Conservation (phyloP, 2,888 invertebrate species). For the Lapara coniferarum region DNA sequence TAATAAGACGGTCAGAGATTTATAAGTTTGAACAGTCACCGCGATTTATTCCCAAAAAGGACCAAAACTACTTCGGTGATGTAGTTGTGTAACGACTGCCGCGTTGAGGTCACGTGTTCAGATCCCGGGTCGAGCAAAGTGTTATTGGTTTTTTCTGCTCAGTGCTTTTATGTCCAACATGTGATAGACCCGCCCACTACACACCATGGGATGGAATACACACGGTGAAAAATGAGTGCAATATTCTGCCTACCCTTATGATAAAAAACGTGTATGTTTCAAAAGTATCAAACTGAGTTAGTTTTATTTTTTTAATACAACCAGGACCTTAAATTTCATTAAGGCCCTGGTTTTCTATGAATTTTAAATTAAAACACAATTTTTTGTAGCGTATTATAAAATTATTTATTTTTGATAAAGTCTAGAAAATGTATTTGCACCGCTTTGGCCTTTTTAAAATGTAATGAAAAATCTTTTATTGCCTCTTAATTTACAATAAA, state of each 20-base stretch:
- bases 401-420: background rate
- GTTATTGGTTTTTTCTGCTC: background rate
- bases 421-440: background rate
- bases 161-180: background rate
- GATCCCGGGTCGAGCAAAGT: too few species aligned
- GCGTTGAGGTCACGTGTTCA: too few species aligned
- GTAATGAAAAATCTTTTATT: background rate
- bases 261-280: background rate
- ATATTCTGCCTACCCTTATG: too few species aligned
- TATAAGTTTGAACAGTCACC: background rate
- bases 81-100: too few species aligned
- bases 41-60: background rate
- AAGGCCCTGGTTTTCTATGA: conserved; percentile 16
- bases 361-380: conserved; percentile 12
- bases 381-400: background rate
- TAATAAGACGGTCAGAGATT: too few species aligned
- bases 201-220: too few species aligned
- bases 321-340: conserved; percentile 9
- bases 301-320: background rate
- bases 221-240: background rate
- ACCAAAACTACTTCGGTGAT: background rate
- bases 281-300: background rate
- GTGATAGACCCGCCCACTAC: too few species aligned
- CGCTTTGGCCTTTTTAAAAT: background rate
- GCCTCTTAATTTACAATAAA: too few species aligned